phyloP scores from a whole-genome alignment of 2,888 invertebrate genomes.

The Lordiphosa andalusiaca region DNA sequence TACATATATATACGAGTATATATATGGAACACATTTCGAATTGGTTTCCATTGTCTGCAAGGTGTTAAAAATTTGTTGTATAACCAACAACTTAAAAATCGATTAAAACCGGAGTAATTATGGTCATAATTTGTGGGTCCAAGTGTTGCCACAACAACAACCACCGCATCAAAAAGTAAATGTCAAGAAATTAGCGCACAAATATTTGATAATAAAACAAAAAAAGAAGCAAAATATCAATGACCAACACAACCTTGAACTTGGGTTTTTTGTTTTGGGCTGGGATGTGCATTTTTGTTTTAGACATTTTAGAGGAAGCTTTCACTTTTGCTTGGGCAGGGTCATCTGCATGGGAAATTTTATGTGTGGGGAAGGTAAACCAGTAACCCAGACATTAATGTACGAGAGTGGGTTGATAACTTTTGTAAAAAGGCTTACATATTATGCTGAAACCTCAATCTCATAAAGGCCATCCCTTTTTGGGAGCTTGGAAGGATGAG shows the following conservation, averaged over 20 bases:
- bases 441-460: too few species aligned
- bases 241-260: conserved; percentile 61
- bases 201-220: not conserved
- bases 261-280: conserved; percentile 40
- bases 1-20: conserved; percentile 31
- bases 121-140: conserved; percentile 60
- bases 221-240: conserved; percentile 38
- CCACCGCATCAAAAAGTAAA: conserved; percentile 47
- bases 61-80: conserved; percentile 63
- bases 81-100: conserved; percentile 65
- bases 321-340: conserved; percentile 54
- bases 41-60: conserved; percentile 54
- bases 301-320: conserved; percentile 10
- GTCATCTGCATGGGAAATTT: conserved; percentile 50
- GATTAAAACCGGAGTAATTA: conserved; percentile 65
- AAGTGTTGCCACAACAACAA: conserved; percentile 60
- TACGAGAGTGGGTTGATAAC: not conserved
- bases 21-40: conserved; percentile 34
- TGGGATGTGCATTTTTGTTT: not conserved
- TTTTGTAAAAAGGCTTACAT: too few species aligned
- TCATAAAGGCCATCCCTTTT: too few species aligned
- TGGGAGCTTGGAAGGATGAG: too few species aligned
- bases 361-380: conserved; percentile 52
- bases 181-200: conserved; percentile 52
- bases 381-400: conserved; percentile 28